Evolutionary conservation across 2,113 vertebrate species (phyloP), one percentile per base, ranked within the genome.

Genomic region (Solenodon paradoxus): DNA sequence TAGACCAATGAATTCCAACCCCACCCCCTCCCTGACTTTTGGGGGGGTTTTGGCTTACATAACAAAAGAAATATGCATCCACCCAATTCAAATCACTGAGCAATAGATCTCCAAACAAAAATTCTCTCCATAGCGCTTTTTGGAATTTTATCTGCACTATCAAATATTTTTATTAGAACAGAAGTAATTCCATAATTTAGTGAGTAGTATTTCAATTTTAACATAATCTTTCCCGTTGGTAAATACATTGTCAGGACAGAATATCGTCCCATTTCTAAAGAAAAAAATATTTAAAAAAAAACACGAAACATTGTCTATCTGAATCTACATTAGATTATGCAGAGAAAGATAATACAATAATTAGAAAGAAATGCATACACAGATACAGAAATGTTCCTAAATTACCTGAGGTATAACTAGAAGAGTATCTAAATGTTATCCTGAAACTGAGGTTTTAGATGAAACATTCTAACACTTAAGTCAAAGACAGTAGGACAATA

Each of bases 361-460:
- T 78, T 87, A 88, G 28, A 74, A 9, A 89, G 53, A 87, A 83
- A 79, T 17, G 77, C 26, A 35, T 2, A 66, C 35, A 77, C 57
- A 80, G 57, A 94, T 90, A 81, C 42, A 64, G 30, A 20, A 80
- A n/a, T 57, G n/a, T 63, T 92, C 83, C 55, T 69, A 68, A 96
- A 77, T 57, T 71, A 68, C 7, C 63, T 84, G 28, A 40, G n/a
- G 20, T 51, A 63, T 15, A 88, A 61, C 20, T 82, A 87, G 72
- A 32, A 92, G 16, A 91, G 19, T 9, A 19, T 10, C 40, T 57
- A 81, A 40, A 8, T 45, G 68, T 53, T 35, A 82, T 0, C 15
- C 16, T 79, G 15, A 92, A 95, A 71, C 35, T 40, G 55, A 83
- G 75, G 47, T 45, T 87, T 38, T 61, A 63, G 32, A 47, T 71